Conservation (phyloP, 2,797 vertebrate species). For the Characodon lateralis region DNA sequence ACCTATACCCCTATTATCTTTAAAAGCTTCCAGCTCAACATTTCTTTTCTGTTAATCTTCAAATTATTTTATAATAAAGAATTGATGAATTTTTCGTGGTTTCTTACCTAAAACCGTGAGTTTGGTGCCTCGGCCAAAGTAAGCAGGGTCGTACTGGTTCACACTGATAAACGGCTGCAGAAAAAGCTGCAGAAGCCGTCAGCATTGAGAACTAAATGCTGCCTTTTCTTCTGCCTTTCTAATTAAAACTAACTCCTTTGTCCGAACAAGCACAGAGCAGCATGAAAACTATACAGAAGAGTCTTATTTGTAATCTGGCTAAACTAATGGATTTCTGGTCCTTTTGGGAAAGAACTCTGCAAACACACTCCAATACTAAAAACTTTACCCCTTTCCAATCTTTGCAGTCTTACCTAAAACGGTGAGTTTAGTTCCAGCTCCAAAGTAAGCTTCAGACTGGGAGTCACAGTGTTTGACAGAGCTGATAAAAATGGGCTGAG, state of each 20-base stretch:
- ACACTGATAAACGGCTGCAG: conserved; percentile 41
- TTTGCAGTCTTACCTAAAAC: conserved; percentile 72
- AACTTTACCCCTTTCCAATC: no score
- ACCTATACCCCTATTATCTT: no score
- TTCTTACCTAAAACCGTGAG: conserved; percentile 9
- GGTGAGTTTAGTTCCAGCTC: conserved; percentile 77
- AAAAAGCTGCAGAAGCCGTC: conserved; percentile 52
- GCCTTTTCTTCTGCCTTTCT: no score
- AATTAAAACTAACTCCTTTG: no score
- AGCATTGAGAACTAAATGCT: neutral
- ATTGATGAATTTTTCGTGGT: neutral
- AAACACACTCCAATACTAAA: neutral
- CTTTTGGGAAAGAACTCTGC: neutral
- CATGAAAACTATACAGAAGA: no score
- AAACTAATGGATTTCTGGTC: neutral
- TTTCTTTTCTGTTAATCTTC: neutral
- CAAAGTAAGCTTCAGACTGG: conserved; percentile 66
- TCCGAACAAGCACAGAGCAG: no score
- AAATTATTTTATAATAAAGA: neutral
- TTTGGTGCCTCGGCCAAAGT: conserved; percentile 14
- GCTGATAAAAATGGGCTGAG: conserved; percentile 36
- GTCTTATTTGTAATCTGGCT: neutral
- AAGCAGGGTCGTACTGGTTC: neutral
- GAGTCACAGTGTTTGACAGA: conserved; percentile 59
- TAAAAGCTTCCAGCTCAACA: no score